A percentile compares a stretch with the other conserved stretches of the same genome.
Conservation (phyloP, 53 echinoderm and acorn worm species). For the Mesocentrotus franciscanus region DNA sequence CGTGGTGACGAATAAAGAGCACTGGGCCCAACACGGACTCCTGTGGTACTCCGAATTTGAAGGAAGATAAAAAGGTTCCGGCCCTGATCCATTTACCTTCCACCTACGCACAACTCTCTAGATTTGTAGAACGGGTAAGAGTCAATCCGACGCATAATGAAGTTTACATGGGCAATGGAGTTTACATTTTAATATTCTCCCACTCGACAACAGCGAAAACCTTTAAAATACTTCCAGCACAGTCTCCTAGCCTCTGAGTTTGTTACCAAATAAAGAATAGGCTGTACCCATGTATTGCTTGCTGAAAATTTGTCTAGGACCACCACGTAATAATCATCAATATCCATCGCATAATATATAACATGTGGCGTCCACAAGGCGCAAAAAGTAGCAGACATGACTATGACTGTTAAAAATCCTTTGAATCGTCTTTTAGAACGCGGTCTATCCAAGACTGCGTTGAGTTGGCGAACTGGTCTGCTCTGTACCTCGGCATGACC, state of each 20-base stretch:
- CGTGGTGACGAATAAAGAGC: too few relatives aligned
- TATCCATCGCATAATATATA: background rate
- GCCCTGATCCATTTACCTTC: too few relatives aligned
- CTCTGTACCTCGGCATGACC: background rate
- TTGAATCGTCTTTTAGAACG: background rate
- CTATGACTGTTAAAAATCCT: background rate
- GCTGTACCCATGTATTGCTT: background rate
- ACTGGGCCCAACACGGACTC: too few relatives aligned
- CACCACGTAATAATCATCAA: background rate
- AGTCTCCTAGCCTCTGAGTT: conserved; percentile 4
- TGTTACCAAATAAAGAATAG: background rate
- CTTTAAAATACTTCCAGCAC: background rate
- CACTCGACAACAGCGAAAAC: background rate
- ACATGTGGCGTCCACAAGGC: background rate
- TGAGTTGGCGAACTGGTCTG: background rate
- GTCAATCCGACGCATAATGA: too few relatives aligned
- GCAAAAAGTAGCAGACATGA: background rate
- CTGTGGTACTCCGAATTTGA: too few relatives aligned
- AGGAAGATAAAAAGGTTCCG: too few relatives aligned
- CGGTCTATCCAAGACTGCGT: background rate
- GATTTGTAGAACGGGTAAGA: too few relatives aligned
- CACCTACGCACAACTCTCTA: too few relatives aligned
- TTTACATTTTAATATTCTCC: background rate
- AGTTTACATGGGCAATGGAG: background rate
- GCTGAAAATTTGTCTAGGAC: background rate